phyloP scores from a whole-genome alignment of 2,113 vertebrate species.

The Bubalus kerabau region DNA sequence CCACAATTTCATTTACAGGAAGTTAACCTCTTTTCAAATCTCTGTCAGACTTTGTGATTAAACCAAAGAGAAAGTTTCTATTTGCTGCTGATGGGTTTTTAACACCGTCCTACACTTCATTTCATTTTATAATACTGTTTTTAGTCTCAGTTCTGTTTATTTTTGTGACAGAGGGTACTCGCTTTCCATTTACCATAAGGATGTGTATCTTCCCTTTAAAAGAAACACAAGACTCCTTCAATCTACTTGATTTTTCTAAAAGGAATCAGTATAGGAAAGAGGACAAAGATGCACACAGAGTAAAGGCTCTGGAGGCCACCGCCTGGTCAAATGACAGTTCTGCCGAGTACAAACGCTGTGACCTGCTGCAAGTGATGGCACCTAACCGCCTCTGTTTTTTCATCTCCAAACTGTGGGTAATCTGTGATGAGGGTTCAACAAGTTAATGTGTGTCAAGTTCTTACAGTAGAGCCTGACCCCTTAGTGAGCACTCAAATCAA shows the following conservation, averaged over 20 bases:
- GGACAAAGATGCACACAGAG: background rate
- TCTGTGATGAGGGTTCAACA: background rate
- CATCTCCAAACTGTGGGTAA: background rate
- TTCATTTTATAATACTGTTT: background rate
- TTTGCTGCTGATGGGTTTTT: background rate
- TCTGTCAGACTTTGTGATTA: background rate
- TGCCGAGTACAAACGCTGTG: background rate
- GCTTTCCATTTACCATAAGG: background rate
- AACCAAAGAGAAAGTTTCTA: background rate
- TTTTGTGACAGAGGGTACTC: background rate
- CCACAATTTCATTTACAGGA: background rate
- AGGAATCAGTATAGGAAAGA: background rate
- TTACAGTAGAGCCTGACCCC: background rate
- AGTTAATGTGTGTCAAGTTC: background rate
- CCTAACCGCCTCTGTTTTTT: background rate
- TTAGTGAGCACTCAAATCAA: background rate
- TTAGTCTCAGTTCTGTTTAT: background rate
- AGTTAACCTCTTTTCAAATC: background rate
- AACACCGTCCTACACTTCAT: background rate
- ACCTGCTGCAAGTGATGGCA: background rate
- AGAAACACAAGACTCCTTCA: background rate
- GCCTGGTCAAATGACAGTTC: background rate
- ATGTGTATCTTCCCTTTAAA: background rate
- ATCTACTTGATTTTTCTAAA: background rate
- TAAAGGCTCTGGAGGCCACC: background rate